Conservation (phyloP, 2,888 invertebrate species). For the Steinernema hermaphroditum region DNA sequence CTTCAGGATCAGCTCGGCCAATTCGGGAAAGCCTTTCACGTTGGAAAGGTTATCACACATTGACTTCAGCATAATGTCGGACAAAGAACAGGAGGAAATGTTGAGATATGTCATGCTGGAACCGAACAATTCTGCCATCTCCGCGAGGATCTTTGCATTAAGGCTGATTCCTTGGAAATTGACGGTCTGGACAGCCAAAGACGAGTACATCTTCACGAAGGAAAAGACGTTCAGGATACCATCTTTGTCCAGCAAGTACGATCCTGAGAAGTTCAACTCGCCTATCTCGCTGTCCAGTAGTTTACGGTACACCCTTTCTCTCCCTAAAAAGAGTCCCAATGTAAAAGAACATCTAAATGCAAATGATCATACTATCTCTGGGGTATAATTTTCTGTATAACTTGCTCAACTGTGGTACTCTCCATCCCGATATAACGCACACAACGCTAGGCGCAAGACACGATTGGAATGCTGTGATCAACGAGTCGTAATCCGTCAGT, state of each 20-base stretch:
- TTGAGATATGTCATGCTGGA: not conserved
- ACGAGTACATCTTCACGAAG: not conserved
- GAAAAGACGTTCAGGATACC: not conserved
- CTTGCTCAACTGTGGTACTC: not conserved
- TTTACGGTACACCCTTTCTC: not conserved
- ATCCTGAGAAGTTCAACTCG: not conserved
- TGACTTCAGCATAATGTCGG: not conserved
- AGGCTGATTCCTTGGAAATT: not conserved
- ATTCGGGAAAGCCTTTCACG: not conserved
- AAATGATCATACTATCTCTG: not conserved
- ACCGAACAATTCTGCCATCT: not conserved
- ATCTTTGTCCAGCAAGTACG: not conserved
- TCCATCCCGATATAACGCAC: not conserved
- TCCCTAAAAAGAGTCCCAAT: not conserved
- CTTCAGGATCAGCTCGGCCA: not conserved
- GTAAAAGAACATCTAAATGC: not conserved
- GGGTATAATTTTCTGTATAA: not conserved
- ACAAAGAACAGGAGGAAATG: not conserved
- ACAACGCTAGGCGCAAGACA: not conserved
- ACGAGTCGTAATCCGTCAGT: not conserved
- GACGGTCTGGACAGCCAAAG: not conserved
- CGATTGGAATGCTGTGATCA: not conserved
- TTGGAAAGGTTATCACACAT: not conserved
- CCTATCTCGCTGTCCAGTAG: constrained; percentile 8
- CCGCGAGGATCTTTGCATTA: not conserved